Evolutionary conservation across 2,113 vertebrate genomes (phyloP).

Genomic region (Chloropsis hardwickii): DNA sequence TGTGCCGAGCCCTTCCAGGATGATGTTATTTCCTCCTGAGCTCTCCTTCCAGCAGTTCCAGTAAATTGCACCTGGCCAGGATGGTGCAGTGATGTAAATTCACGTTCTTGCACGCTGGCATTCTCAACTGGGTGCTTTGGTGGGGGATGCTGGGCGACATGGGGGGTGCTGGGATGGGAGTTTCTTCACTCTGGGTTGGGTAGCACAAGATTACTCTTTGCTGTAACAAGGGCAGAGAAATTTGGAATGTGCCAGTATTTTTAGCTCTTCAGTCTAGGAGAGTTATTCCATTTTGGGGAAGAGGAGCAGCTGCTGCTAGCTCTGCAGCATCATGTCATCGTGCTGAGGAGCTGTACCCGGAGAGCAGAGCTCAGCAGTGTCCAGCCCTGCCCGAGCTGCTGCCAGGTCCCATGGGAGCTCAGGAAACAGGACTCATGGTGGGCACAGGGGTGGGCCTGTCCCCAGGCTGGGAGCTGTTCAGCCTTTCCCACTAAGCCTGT

Average conservation of each 20-base stretch:
- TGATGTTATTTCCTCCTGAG: background rate
- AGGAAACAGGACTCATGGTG: accelerated
- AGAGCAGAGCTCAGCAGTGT: background rate
- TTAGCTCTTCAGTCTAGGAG: background rate
- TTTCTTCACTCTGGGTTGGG: background rate
- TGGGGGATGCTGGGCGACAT: background rate
- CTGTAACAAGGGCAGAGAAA: constrained; percentile 2
- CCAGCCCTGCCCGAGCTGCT: background rate
- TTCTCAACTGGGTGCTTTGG: background rate
- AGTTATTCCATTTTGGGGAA: background rate
- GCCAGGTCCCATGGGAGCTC: background rate
- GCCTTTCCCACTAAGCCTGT: too few species aligned
- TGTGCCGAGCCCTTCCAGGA: background rate
- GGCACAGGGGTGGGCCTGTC: background rate
- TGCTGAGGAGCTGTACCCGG: accelerated
- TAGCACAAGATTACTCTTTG: background rate
- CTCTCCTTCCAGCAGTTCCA: background rate
- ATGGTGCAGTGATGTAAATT: background rate
- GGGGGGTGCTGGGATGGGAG: background rate
- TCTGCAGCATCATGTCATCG: accelerated
- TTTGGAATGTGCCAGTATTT: constrained; percentile 15
- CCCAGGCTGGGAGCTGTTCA: background rate
- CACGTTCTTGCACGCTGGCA: accelerated
- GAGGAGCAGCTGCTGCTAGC: background rate
- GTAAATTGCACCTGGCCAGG: background rate